phyloP scores from a whole-genome alignment of 2,888 invertebrate species.

The Yponomeuta evonymella region DNA sequence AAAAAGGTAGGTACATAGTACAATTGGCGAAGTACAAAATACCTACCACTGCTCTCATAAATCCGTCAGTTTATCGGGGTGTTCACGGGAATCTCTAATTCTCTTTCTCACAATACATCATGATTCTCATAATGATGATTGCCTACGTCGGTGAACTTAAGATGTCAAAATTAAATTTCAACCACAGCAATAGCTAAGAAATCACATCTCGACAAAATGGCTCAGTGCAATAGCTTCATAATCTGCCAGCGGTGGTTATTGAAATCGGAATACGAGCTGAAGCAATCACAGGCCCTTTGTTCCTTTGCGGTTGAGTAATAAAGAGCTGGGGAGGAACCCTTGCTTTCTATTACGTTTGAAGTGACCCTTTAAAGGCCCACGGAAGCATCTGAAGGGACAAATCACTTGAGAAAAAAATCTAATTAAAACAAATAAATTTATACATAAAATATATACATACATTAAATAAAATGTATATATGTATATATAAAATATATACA shows the following conservation, averaged over 20 bases:
- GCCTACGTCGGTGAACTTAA: not conserved
- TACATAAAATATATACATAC: no score
- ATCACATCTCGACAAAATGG: not conserved
- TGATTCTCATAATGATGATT: no score
- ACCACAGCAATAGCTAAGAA: not conserved
- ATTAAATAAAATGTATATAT: no score
- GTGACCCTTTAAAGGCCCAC: not conserved
- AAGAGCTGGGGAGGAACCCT: constrained; percentile 12
- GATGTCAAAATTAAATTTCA: not conserved
- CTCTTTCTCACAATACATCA: no score
- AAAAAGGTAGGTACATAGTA: no score
- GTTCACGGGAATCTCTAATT: no score
- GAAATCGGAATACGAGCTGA: constrained; percentile 8
- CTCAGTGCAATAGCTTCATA: constrained; percentile 7
- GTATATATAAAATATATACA: no score
- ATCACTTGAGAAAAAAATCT: not conserved
- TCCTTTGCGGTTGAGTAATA: constrained; percentile 13
- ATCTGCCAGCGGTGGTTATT: constrained; percentile 12
- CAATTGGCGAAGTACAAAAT: no score
- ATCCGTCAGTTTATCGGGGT: no score
- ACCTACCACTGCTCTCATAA: no score
- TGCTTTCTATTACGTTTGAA: constrained; percentile 9
- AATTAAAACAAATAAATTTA: not conserved
- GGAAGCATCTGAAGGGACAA: not conserved
- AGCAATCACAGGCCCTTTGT: constrained; percentile 12